Evolutionary conservation across 2,797 vertebrate genomes (phyloP), one percentile per base, ranked within the genome.

Genomic region (Sebastes minor): DNA sequence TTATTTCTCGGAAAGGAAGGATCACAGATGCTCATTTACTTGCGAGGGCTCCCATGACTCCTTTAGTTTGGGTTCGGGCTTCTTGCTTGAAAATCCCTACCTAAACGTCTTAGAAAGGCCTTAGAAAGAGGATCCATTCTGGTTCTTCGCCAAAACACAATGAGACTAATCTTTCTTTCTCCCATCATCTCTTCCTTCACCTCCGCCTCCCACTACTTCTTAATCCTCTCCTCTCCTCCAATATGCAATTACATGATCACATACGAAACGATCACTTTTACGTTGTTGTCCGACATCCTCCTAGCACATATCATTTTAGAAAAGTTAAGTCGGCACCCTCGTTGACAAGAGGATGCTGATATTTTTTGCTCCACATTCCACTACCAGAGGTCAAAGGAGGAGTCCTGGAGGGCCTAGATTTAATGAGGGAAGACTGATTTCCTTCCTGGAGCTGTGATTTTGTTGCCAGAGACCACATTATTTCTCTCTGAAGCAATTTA

Each of bases 201-300:
- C 76, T 67, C 32, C 32, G 57, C 57, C 28, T 59, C 46, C 69
- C 69, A 53, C 73, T 12, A 32, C 70, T 75, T 33, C 61, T 60
- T 14, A 68, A 79, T 10, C 53, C 25, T 49, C 14, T 75, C 76
- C 76, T 84, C 76, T 81, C 73, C 71, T 84, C 69, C 80, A 81
- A 89, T 94, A 94, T 94, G 92, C 92, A 94, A 94, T 88, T 78
- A 86, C 82, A 90, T 74, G 42, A 86, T 80, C 77, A 84, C 78
- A 64, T 81, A 75, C 10, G 59, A 66, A 75, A 61, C 23, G 16
- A 70, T 53, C 76, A 73, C 85, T 52, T 68, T 82, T 74, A 57
- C 1, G 42, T 83, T 82, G 55, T 42, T 57, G 18, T 63, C 68
- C 81, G 16, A 22, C 62, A 59, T 71, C 38, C 33, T 71, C 35